Evolutionary conservation across 2,113 vertebrate species (phyloP).

Genomic region (Lepisosteus oculatus): DNA sequence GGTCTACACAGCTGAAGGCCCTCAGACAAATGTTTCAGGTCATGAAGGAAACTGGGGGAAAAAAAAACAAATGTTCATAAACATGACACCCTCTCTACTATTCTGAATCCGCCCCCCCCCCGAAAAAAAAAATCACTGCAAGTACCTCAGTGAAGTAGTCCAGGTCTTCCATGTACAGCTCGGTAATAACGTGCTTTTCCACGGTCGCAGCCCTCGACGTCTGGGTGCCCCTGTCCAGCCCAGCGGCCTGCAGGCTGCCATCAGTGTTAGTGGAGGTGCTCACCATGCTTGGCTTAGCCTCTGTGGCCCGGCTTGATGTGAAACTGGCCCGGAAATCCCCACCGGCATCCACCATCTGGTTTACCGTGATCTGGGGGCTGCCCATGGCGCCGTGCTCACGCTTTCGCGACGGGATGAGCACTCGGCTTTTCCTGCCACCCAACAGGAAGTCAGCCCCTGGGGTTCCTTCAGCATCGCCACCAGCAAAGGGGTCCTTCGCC

Average conservation of each 20-base stretch:
- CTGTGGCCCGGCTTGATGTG: constrained; percentile 26
- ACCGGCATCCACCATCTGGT: constrained; percentile 25
- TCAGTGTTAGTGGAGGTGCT: constrained; percentile 17
- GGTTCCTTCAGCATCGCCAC: too few relatives aligned
- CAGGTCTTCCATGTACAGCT: constrained; percentile 55
- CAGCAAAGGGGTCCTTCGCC: background rate
- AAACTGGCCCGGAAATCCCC: constrained; percentile 33
- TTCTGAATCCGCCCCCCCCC: background rate
- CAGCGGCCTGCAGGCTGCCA: background rate
- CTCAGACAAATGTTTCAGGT: too few relatives aligned
- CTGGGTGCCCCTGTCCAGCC: constrained; percentile 31
- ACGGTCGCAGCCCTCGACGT: constrained; percentile 31
- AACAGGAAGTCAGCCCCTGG: too few relatives aligned
- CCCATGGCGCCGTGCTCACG: background rate
- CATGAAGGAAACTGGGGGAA: background rate
- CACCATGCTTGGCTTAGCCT: constrained; percentile 14
- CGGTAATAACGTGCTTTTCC: constrained; percentile 48
- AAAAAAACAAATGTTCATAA: background rate
- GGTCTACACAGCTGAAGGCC: too few relatives aligned
- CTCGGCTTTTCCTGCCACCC: background rate
- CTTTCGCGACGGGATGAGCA: background rate
- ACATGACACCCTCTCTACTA: background rate
- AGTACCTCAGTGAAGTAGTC: constrained; percentile 48
- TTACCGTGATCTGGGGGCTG: background rate
- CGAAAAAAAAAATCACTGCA: background rate